A percentile compares a stretch with the other conserved stretches of the same genome.
Evolutionary conservation across 2,113 vertebrate species (phyloP).

Genomic region (Phylloscopus whistleri): DNA sequence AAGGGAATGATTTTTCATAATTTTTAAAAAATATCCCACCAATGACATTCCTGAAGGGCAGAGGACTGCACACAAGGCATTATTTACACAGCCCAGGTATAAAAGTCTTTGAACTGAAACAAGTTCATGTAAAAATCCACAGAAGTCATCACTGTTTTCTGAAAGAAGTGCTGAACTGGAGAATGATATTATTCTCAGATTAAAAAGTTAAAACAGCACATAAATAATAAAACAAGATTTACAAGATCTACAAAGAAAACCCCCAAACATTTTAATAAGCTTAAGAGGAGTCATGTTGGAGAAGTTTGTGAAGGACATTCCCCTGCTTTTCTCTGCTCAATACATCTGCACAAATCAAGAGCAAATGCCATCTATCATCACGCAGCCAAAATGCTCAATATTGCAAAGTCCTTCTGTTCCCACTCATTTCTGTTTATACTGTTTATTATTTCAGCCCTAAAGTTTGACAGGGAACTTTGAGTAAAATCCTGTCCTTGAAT

Average conservation of each 20-base stretch:
- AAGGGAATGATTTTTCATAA: background rate
- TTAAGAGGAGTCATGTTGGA: background rate
- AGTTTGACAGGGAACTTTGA: background rate
- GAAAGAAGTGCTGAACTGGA: background rate
- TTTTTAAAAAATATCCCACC: background rate
- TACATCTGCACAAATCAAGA: background rate
- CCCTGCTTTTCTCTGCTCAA: background rate
- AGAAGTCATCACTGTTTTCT: background rate
- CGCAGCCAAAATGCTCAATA: background rate
- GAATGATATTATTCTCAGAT: background rate
- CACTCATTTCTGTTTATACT: background rate
- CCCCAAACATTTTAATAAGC: background rate
- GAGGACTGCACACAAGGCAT: conserved; percentile 23
- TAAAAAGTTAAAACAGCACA: background rate
- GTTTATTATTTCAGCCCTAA: background rate
- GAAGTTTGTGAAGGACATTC: background rate
- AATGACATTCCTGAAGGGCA: background rate
- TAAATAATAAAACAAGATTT: background rate
- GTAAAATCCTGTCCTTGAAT: background rate
- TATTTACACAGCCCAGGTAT: conserved; percentile 52
- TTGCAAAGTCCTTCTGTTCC: background rate
- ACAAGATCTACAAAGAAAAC: background rate
- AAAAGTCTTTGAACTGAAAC: conserved; percentile 24
- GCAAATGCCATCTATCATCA: background rate
- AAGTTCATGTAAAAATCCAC: background rate